Evolutionary conservation across 2,113 vertebrate species (phyloP), one percentile per base, ranked within the genome.

Genomic region (Dipodomys stephensi): DNA sequence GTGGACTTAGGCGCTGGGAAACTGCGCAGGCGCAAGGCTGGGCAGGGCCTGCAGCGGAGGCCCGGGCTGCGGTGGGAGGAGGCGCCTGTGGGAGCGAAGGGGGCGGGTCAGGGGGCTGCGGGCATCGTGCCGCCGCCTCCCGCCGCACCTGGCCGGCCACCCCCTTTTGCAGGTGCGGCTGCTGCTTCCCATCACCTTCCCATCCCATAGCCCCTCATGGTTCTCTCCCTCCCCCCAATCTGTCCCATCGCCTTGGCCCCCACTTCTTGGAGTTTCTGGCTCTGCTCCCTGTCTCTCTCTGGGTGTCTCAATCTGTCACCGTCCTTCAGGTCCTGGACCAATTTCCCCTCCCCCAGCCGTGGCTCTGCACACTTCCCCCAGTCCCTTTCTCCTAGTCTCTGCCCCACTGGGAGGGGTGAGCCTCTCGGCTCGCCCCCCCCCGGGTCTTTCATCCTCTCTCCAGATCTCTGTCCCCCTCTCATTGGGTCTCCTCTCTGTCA

Each of bases 11-110:
- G 1, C 72, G 1, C 60, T 3, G 27, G 18, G 64, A 23, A 7
- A 4, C 64, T 78, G 92, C 86, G 95, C 90, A 87, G 89, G 78
- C 67, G 81, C 72, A 20, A 77, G 96, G 97, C 96, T 96, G 97
- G 97, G 98, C 97, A 97, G 98, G 96, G 97, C 97, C 97, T 97
- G 98, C 96, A 96, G 98, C 98, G 97, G 98, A 88, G 95, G 67
- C 95, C 10, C 12, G 71, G 90, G 95, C 97, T 97, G 97, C 96
- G 97, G 96, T 80, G 81, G 91, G 79, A 92, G 84, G 86, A 83
- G 92, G 83, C 65, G 62, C 93, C 94, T 96, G 94, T 68, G 46
- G 87, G 67, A 96, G 62, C 30, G 83, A 53, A 89, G 93, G 72
- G 89, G 92, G 87, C 71, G 71, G 92, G 94, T 95, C 92, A 85